Conservation (phyloP, 2,797 vertebrate species). For the Anisognathus igniventris region DNA sequence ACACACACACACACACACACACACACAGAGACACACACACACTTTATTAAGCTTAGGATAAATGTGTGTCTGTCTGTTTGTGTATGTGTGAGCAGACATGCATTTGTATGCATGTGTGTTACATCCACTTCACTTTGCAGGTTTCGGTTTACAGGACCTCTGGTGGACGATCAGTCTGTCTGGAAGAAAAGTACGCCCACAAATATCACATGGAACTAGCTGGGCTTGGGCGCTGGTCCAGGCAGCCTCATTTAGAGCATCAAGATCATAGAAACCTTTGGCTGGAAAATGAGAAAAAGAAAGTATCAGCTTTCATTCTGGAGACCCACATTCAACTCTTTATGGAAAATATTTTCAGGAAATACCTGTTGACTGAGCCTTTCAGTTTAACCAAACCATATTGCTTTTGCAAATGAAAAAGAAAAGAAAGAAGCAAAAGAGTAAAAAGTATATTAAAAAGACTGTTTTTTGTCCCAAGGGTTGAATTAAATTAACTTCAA, state of each 20-base stretch:
- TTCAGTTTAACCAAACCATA: conserved; percentile 72
- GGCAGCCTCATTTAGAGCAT: conserved; percentile 77
- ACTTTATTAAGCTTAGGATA: neutral
- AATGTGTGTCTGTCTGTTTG: neutral
- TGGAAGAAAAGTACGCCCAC: conserved; percentile 80
- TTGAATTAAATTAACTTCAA: conserved; percentile 67
- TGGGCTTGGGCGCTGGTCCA: conserved; percentile 78
- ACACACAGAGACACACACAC: neutral
- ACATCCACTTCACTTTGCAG: conserved; percentile 52
- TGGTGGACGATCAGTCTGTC: conserved; percentile 81
- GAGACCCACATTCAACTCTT: conserved; percentile 64
- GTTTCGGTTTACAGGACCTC: conserved; percentile 76
- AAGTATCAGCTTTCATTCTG: conserved; percentile 73
- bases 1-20: neutral
- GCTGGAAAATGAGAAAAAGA: conserved; percentile 73
- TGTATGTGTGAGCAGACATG: neutral
- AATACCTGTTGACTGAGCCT: conserved; percentile 78
- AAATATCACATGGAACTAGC: conserved; percentile 77
- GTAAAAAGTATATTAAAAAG: conserved; percentile 12
- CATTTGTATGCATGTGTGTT: neutral
- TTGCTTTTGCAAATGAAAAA: conserved; percentile 56
- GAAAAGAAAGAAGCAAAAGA: neutral
- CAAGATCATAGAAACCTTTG: conserved; percentile 80
- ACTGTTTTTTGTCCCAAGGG: conserved; percentile 54
- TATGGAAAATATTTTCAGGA: conserved; percentile 79